phyloP scores from a whole-genome alignment of 2,888 invertebrate genomes.

The Zygogramma bicolorata region DNA sequence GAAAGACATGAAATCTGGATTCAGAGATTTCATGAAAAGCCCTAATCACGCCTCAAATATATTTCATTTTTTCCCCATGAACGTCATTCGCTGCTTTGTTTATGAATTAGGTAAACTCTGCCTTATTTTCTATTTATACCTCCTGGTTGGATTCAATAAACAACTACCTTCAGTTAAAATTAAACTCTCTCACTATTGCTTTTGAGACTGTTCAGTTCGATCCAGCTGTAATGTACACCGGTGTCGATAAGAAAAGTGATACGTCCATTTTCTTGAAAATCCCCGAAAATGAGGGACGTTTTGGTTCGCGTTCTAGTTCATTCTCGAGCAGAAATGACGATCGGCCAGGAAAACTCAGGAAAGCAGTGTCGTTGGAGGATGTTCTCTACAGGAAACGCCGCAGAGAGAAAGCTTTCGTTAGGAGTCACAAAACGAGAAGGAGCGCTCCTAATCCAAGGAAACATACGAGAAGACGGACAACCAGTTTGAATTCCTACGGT shows the following conservation, averaged over 20 bases:
- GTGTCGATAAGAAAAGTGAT: constrained; percentile 24
- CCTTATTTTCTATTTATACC: constrained; percentile 44
- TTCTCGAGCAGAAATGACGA: constrained; percentile 19
- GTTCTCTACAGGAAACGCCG: constrained; percentile 19
- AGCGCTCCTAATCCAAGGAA: constrained; percentile 34
- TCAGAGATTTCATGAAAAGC: background rate
- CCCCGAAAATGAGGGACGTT: constrained; percentile 22
- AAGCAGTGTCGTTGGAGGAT: constrained; percentile 40
- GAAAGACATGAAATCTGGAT: too few species aligned
- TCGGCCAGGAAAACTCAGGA: constrained; percentile 16
- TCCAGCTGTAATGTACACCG: constrained; percentile 29
- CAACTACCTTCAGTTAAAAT: constrained; percentile 38
- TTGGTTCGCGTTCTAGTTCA: constrained; percentile 30
- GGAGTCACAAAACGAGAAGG: constrained; percentile 26
- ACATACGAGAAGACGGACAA: constrained; percentile 1
- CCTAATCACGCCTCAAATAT: background rate
- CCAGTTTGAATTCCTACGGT: background rate
- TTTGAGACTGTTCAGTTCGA: constrained; percentile 1
- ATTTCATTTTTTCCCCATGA: constrained; percentile 5
- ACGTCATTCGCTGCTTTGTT: constrained; percentile 38
- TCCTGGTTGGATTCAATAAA: constrained; percentile 34
- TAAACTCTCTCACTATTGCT: constrained; percentile 32
- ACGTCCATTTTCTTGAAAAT: constrained; percentile 31
- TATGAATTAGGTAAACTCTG: constrained; percentile 30
- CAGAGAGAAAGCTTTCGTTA: constrained; percentile 22